Base-by-base conservation (phyloP, 2,113 vertebrate species). In the Neodon shergylaensis region DNA sequence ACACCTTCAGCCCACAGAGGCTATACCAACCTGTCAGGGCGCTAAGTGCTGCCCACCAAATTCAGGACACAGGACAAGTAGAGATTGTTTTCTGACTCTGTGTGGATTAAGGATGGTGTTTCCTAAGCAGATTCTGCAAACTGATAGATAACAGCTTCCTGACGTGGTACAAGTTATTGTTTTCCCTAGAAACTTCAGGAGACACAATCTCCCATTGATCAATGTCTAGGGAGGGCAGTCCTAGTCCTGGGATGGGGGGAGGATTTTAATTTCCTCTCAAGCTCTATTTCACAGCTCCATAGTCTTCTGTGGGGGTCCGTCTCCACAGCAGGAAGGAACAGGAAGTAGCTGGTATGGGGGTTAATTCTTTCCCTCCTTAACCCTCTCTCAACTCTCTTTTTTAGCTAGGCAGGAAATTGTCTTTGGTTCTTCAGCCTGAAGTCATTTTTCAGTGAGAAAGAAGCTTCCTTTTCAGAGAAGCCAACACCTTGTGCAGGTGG, bases 321-420 rank as follows among this genome's bases (percentile, higher is more conserved):
- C 39, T 47, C 42, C 39, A 3, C 42, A 52, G 39, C 9, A 12
- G 54, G 24, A 39, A 8, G 31, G 39, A 17, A 58, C 22, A 42
- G 19, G 19, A 22, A 77, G 39, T 21, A 5, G 44, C 13, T 54
- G 54, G 63, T 8, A 1, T 6, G 6, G 24, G 44, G 22, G 54
- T 5, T 22, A 4, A 12, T 31, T 42, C 26, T 47, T 10, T 68
- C 19, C 22, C 26, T 66, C 33, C 49, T 21, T 79, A 8, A 6
- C 4, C 16, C 11, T 7, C n/a, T 16, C n/a, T 24, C 3, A 1
- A 1, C 8, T 28, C 9, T 66, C 61, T 77, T 36, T 36, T 58
- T 49, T 21, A 31, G 1, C 5, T 36, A 14, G 2, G 0, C 2
- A 14, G 44, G 24, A 26, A 5, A 5, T 79, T 26, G 8, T 54